Base-by-base conservation (phyloP, 1,140 invertebrate genomes). In the Bacillus rossius region DNA sequence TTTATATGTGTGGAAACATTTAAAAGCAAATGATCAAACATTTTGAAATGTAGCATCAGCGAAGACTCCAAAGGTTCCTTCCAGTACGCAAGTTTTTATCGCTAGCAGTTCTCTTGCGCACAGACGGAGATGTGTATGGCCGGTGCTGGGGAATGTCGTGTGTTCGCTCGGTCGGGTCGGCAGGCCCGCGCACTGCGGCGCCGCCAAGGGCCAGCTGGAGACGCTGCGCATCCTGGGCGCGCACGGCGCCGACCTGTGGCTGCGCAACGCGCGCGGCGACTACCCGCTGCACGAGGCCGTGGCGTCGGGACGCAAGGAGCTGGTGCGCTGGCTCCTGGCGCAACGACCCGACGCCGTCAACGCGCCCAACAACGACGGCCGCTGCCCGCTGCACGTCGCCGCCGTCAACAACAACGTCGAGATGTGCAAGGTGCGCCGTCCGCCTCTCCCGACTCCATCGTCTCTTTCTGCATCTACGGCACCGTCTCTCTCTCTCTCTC, bases 261-360 rank as follows among this genome's bases (percentile, higher is more conserved):
- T 91, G n/a, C 79, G 88, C 55, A 99, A 97, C 69, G 87, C 91
- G 8, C 84, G 89, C 66, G 94, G 94, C 0, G 93, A 97, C 76
- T 77, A 92, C 48, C 93, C 94, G 0, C 73, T 98, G 14, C 97
- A 99, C 72, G 96, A 99, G 73, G 96, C 96, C 0, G 91, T 96
- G 0, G 84, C 88, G 34, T 95, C 92, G 0, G 94, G 95, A 3
- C 81, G 94, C 58, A 85, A 91, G 60, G 94, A 94, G 65, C 68
- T 94, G 41, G 84, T 95, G 0, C 81, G 85, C 66, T 98, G 94
- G 94, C 74, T 98, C 7, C 76, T 96, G 22, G 82, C 84, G 26
- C 85, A 89, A 63, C 77, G 90, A 57, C 89, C 91, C 0, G 88
- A 89, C 43, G 84, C 91, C 59, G 83, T 96, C 0, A 93, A 96